Evolutionary conservation across 1,140 invertebrate genomes (phyloP).

Genomic region (Cydia pomonella): DNA sequence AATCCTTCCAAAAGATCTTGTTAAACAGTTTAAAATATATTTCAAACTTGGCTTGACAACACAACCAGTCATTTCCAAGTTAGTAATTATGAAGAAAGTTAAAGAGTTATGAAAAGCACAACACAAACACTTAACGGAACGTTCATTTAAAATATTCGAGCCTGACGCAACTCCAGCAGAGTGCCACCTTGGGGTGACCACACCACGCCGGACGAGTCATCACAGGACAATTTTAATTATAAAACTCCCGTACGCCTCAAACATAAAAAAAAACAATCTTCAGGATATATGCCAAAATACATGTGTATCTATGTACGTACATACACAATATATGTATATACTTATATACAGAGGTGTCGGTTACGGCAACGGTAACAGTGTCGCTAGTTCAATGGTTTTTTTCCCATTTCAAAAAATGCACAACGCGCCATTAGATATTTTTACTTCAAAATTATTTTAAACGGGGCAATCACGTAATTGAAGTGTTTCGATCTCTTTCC

Average conservation of each 20-base stretch:
- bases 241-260: no score
- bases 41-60: conserved; percentile 1
- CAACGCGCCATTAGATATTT: no score
- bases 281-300: no score
- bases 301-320: no score
- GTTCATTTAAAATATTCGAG: conserved; percentile 63
- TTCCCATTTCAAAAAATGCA: no score
- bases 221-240: not conserved
- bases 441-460: no score
- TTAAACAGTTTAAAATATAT: conserved; percentile 11
- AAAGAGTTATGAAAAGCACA: conserved; percentile 37
- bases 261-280: no score
- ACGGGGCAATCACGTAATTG: not conserved
- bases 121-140: conserved; percentile 57
- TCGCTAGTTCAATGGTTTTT: no score
- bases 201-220: conserved; percentile 28
- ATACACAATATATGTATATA: no score
- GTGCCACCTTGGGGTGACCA: conserved; percentile 49
- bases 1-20: not conserved
- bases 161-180: conserved; percentile 58
- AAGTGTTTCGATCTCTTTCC: no score
- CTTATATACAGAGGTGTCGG: no score
- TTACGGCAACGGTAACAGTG: no score
- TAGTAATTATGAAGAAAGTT: conserved; percentile 30
- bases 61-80: conserved; percentile 16